Base-by-base conservation (phyloP, 2,888 invertebrate genomes). In the Zhuqinia jingwanae region DNA sequence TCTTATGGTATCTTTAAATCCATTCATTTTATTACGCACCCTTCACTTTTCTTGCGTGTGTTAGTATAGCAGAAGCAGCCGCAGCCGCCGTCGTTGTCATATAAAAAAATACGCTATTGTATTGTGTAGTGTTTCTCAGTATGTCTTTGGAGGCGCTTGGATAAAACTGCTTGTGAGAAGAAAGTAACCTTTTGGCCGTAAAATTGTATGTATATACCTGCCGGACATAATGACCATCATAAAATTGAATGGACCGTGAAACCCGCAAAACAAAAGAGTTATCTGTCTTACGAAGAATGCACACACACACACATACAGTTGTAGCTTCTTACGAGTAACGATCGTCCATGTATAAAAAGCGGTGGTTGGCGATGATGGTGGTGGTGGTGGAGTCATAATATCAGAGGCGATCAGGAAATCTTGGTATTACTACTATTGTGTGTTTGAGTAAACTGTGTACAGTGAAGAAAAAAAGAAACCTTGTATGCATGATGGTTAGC, bases 181-280 rank as follows among this genome's bases (percentile, higher is more conserved):
- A 75, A 76, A 68, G 77, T 84, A 84, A 78, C 84, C 68, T 84
- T 84, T 84, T 58, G 58, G 13, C 78, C 78, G 78, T 84, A 70
- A 84, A 84, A 77, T n/a, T n/a, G n/a, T 84, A 78, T 65, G 36
- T 70, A 83, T 76, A 78, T 84, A 84, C 78, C 84, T 84, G 84
- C 78, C 78, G 84, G 84, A 84, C 84, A 58, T 84, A 84, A 86
- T 86, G 86, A 86, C 80, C 76, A 75, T 80, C 82, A 87, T 87
- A 82, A 87, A 87, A 84, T 65, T 77, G 80, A 82, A 88, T 80
- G 76, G 87, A 87, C 79, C 88, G 83, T 87, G 79, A 88, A 87
- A 86, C 80, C 84, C 50, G 27, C 76, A 82, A 47, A 36, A 11
- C 58, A 65, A 76, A 77, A 22, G 22, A 45, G 63, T 25, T 82